phyloP scores from a whole-genome alignment of 2,113 vertebrate species.

The Hylia prasina region DNA sequence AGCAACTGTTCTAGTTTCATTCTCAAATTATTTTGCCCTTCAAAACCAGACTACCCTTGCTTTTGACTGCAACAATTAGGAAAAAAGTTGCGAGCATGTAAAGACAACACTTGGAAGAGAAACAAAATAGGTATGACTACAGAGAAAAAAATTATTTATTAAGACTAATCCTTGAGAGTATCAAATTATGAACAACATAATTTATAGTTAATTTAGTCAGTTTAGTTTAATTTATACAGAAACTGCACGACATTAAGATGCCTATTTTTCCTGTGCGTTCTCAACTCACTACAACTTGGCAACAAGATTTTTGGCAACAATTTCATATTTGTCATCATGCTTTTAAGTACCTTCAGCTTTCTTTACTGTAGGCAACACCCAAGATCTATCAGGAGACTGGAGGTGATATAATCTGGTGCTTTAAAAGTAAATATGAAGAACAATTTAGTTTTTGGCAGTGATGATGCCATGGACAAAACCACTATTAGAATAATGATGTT shows the following conservation, averaged over 20 bases:
- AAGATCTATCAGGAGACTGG: background rate
- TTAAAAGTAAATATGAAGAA: background rate
- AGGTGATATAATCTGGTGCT: background rate
- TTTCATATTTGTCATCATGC: background rate
- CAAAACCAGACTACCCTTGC: background rate
- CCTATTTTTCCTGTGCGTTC: background rate
- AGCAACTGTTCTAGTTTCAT: background rate
- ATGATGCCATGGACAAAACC: background rate
- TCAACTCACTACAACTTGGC: background rate
- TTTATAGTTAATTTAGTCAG: too few relatives aligned
- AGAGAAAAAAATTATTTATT: background rate
- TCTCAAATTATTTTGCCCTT: background rate
- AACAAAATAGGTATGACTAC: background rate
- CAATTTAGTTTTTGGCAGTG: background rate
- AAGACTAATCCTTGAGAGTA: background rate
- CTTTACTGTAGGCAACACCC: background rate
- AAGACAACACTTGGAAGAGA: background rate
- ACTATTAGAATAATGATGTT: background rate
- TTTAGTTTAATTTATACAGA: background rate
- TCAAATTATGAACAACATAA: background rate
- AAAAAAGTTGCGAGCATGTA: background rate
- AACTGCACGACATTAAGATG: background rate
- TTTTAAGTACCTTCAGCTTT: background rate
- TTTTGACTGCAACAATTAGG: background rate
- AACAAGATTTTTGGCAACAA: background rate